Percentiles rank a stretch among this genome's conserved stretches.
These are phyloP conservation scores for Neolamprologus tretocephalus DNA, from an alignment of 2,113 vertebrate species.

Conservation along the genomic window DNA sequence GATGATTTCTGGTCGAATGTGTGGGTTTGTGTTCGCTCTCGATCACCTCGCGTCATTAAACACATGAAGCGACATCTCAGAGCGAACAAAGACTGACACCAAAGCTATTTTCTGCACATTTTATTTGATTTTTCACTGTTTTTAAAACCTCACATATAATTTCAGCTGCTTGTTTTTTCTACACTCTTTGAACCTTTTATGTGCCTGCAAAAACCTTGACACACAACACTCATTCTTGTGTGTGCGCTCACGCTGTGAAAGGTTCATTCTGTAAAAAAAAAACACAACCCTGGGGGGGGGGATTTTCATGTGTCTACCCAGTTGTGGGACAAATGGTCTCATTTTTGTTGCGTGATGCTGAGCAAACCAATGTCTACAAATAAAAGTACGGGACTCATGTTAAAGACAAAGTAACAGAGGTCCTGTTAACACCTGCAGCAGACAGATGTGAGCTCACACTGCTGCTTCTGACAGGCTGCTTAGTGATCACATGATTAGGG, in stretches of 20 bases:
- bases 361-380: neutral
- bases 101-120: neutral
- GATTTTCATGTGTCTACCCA: neutral
- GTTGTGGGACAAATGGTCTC: neutral
- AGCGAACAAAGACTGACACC: neutral
- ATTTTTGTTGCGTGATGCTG: neutral
- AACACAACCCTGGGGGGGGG: rapidly evolving
- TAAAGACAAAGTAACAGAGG: neutral
- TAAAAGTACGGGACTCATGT: neutral
- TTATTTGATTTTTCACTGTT: neutral
- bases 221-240: neutral
- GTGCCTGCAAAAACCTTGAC: neutral
- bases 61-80: neutral
- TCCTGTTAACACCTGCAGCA: neutral
- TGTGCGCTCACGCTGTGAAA: neutral
- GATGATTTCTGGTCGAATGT: neutral
- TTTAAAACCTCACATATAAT: neutral
- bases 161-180: neutral
- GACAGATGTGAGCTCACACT: neutral
- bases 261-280: neutral
- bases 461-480: neutral
- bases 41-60: neutral
- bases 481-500: neutral
- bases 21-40: neutral
- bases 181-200: neutral